Evolutionary conservation across 2,113 vertebrate species (phyloP).

Genomic region (Microcebus murinus): DNA sequence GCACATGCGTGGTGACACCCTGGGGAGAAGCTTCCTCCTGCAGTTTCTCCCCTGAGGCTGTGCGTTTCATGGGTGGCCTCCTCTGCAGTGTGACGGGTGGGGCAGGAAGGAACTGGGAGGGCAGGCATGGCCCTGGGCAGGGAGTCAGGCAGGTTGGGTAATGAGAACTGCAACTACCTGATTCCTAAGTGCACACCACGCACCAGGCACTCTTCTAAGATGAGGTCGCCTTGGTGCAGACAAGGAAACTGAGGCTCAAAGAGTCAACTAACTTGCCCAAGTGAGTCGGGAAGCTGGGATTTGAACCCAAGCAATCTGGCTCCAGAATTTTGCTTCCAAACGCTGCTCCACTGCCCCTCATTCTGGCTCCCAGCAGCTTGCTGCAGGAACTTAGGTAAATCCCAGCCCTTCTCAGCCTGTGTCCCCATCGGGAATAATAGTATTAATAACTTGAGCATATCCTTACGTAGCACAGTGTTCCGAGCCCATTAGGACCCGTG

Average conservation of each 20-base stretch:
- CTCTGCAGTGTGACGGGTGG: fast-evolving
- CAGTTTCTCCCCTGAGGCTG: neutral
- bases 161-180: fast-evolving
- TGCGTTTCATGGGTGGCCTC: neutral
- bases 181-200: fast-evolving
- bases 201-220: neutral
- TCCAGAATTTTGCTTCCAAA: neutral
- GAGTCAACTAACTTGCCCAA: neutral
- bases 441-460: neutral
- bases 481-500: fast-evolving
- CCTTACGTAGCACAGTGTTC: fast-evolving
- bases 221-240: neutral
- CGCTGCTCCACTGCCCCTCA: neutral
- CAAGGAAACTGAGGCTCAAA: neutral
- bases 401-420: neutral
- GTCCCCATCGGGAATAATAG: neutral
- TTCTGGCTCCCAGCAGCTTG: neutral
- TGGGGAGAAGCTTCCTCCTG: neutral
- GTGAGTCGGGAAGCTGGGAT: neutral
- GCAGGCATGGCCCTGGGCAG: fast-evolving
- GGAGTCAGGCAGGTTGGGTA: neutral
- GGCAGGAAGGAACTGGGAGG: neutral
- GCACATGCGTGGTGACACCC: neutral
- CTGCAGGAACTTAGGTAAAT: neutral
- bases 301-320: neutral